Conservation (phyloP, 2,797 vertebrate genomes). For the Pseudochromis fuscus region DNA sequence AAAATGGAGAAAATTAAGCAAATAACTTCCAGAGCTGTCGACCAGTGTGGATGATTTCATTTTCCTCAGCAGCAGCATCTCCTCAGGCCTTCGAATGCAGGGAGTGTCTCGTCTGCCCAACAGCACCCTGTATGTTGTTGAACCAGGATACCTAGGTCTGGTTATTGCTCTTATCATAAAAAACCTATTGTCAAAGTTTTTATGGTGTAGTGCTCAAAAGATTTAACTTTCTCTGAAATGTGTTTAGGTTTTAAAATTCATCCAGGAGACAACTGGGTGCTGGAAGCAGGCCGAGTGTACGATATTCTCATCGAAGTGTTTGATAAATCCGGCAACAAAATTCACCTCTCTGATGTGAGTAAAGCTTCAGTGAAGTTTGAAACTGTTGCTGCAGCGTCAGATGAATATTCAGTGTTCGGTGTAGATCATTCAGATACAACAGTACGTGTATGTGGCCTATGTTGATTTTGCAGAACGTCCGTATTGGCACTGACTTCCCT, state of each 20-base stretch:
- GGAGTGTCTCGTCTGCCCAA: constrained; percentile 93
- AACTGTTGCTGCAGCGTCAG: too few relatives aligned
- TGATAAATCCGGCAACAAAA: constrained; percentile 93
- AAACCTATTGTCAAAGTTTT: neutral
- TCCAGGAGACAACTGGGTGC: constrained; percentile 95
- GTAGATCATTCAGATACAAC: too few relatives aligned
- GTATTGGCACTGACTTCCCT: constrained; percentile 87
- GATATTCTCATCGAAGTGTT: constrained; percentile 92
- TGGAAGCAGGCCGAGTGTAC: constrained; percentile 90
- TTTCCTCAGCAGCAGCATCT: constrained; percentile 77
- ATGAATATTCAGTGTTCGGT: too few relatives aligned
- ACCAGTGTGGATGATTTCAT: neutral
- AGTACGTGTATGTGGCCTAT: too few relatives aligned
- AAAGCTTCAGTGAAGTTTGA: constrained; percentile 1
- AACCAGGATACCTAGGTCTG: constrained; percentile 94
- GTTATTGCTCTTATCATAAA: constrained; percentile 45
- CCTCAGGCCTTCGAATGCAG: constrained; percentile 91
- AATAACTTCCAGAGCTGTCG: too few relatives aligned
- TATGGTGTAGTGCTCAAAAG: neutral
- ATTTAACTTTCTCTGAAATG: constrained; percentile 4
- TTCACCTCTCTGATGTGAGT: constrained; percentile 95
- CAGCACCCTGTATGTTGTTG: constrained; percentile 93
- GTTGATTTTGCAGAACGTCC: constrained; percentile 87
- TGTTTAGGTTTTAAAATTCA: constrained; percentile 90
- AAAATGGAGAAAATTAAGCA: too few relatives aligned